Percentiles rank a stretch among this genome's conserved stretches.
phyloP scores from a whole-genome alignment of 2,113 vertebrate species.

The Romanogobio albipinnatus region DNA sequence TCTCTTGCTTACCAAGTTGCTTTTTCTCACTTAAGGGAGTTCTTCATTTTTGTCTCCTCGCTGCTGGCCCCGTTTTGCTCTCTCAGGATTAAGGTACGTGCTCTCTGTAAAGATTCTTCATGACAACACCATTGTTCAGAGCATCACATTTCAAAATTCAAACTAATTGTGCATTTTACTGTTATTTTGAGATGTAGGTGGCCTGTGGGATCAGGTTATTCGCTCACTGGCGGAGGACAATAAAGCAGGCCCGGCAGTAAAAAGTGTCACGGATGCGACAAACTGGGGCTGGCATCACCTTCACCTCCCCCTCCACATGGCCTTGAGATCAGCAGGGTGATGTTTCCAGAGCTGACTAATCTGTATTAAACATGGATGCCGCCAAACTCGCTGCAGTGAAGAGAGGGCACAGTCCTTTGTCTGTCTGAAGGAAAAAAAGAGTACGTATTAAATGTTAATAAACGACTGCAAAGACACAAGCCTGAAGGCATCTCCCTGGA shows the following conservation, averaged over 20 bases:
- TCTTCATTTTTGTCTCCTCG: conserved; percentile 7
- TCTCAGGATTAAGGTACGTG: neutral
- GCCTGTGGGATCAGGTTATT: neutral
- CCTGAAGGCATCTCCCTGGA: conserved; percentile 43
- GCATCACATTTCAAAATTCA: neutral
- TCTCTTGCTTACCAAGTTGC: conserved; percentile 23
- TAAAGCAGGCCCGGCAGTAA: conserved; percentile 15
- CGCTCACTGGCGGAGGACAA: neutral
- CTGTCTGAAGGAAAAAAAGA: conserved; percentile 16
- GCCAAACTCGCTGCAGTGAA: conserved; percentile 17
- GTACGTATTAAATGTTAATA: conserved; percentile 56
- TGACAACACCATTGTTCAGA: neutral
- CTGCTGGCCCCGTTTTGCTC: conserved; percentile 8
- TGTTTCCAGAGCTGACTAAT: conserved; percentile 35
- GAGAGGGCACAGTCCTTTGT: neutral
- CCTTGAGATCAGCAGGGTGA: conserved; percentile 28
- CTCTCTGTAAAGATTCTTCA: neutral
- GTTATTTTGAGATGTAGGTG: neutral
- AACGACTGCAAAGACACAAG: conserved; percentile 34
- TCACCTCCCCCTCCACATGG: conserved; percentile 30
- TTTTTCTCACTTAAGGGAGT: neutral
- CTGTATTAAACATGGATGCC: conserved; percentile 49
- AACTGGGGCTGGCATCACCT: conserved; percentile 1
- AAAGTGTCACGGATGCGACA: conserved; percentile 32
- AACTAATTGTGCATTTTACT: neutral